Conservation (phyloP, 2,888 invertebrate genomes). For the Cryptosula pallasiana region DNA sequence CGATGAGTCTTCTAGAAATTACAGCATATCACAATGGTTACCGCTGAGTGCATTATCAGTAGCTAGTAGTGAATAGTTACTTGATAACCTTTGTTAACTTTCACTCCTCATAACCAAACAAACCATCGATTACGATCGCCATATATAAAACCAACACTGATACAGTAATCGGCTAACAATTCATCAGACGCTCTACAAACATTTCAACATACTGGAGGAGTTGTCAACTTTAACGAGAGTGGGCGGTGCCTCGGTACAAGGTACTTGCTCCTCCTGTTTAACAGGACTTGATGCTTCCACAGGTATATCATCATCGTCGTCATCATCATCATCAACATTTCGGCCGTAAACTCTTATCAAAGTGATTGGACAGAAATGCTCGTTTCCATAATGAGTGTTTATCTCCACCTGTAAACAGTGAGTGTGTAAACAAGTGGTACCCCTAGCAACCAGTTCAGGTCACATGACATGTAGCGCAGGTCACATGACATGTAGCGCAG, state of each 20-base stretch:
- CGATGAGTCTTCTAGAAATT: not conserved
- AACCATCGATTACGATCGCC: no score
- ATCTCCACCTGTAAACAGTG: conserved; percentile 67
- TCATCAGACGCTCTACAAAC: no score
- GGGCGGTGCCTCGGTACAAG: not conserved
- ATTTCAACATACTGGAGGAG: no score
- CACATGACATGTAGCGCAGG: no score
- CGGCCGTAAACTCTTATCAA: conserved; percentile 60
- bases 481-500: no score
- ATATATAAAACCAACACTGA: no score
- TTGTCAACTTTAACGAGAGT: not conserved
- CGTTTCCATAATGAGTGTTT: conserved; percentile 87
- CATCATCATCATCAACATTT: conserved; percentile 29
- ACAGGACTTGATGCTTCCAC: conserved; percentile 59
- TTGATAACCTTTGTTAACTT: no score
- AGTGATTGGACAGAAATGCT: conserved; percentile 97
- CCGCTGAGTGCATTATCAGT: not conserved
- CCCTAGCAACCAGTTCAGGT: no score
- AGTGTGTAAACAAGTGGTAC: no score
- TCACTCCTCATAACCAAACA: no score
- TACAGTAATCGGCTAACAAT: no score
- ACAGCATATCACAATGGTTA: not conserved
- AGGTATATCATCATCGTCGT: conserved; percentile 60
- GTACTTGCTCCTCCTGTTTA: not conserved
- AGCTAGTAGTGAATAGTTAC: no score